Percentiles rank a stretch among this genome's conserved stretches.
Evolutionary conservation across 2,797 vertebrate species (phyloP).

Genomic region (Sebastiscus albofasciatus): DNA sequence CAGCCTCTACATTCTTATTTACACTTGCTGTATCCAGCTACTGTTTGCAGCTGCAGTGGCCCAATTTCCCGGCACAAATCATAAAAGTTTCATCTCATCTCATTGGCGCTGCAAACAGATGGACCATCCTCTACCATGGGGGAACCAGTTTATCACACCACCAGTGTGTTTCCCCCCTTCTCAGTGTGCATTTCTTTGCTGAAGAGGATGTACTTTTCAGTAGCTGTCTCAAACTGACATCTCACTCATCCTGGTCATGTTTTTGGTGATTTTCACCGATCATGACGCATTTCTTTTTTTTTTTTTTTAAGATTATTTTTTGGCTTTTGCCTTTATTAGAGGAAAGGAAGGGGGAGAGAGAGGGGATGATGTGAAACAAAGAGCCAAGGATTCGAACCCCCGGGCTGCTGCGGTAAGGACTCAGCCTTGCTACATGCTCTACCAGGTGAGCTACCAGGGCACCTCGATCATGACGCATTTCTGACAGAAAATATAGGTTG

Average conservation of each 20-base stretch:
- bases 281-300: not conserved
- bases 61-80: conserved; percentile 49
- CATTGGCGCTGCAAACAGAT: conserved; percentile 40
- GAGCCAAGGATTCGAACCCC: too few species aligned
- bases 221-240: not conserved
- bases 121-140: conserved; percentile 21
- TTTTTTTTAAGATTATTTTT: not conserved
- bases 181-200: not conserved
- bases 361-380: too few species aligned
- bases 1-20: not conserved
- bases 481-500: not conserved
- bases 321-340: too few species aligned
- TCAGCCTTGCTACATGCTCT: too few species aligned
- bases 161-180: conserved; percentile 8
- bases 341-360: too few species aligned
- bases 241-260: not conserved
- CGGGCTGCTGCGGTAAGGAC: too few species aligned
- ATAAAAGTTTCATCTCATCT: conserved; percentile 56
- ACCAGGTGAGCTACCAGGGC: too few species aligned
- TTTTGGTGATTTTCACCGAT: not conserved
- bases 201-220: not conserved
- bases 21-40: not conserved
- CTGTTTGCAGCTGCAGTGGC: conserved; percentile 37
- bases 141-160: conserved; percentile 17
- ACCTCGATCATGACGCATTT: not conserved